A percentile compares a stretch with the other conserved stretches of the same genome.
Evolutionary conservation across 2,113 vertebrate species (phyloP).

Genomic region (Panthera tigris): DNA sequence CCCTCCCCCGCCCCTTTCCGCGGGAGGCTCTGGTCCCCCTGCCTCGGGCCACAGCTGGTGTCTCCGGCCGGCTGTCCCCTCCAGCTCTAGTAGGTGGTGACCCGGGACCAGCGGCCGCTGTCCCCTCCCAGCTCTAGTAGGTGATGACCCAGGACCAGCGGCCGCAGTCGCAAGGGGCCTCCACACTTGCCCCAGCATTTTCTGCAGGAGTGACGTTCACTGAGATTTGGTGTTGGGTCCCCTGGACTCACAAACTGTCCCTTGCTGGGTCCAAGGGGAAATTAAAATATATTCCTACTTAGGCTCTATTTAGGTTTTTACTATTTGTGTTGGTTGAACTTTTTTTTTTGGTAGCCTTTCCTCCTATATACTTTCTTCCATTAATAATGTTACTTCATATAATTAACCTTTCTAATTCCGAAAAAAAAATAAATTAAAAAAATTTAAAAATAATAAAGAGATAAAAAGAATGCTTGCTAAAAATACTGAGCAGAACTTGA

Average conservation of each 20-base stretch:
- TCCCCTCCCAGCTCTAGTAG: neutral
- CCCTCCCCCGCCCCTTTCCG: no score
- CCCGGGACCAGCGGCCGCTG: neutral
- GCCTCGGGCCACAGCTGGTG: neutral
- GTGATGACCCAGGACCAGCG: neutral
- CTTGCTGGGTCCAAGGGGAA: neutral
- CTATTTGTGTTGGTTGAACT: neutral
- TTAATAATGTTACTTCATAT: neutral
- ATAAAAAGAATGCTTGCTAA: neutral
- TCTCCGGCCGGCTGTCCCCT: neutral
- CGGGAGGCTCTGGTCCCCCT: neutral
- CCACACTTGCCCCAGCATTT: neutral
- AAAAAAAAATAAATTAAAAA: neutral
- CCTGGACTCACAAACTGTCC: neutral
- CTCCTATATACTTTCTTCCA: neutral
- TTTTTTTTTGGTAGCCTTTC: neutral
- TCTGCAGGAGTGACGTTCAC: neutral
- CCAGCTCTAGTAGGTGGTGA: neutral
- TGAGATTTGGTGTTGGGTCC: neutral
- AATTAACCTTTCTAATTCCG: neutral
- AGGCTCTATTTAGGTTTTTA: neutral
- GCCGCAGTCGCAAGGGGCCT: neutral
- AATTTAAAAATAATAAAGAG: neutral
- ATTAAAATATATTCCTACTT: neutral
- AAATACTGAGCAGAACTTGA: neutral